A percentile compares a stretch with the other conserved stretches of the same genome.
These are phyloP conservation scores for Rhizomys pruinosus DNA, from an alignment of 2,113 vertebrate genomes.

Conservation along the genomic window DNA sequence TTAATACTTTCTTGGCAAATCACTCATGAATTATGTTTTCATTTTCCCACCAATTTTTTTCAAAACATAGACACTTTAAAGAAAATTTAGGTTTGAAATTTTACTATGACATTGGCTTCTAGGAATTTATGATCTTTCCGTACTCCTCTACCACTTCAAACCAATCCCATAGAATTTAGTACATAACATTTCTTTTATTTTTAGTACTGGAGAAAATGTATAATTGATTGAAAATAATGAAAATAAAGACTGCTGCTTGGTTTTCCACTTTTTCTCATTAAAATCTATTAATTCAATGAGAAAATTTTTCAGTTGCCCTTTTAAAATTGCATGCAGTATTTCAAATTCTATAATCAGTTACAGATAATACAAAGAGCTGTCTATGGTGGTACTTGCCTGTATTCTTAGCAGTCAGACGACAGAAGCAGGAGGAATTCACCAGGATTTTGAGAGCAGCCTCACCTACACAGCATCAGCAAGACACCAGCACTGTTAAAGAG, in stretches of 20 bases:
- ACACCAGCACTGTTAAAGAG: background rate
- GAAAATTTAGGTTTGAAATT: constrained; percentile 54
- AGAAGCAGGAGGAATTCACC: background rate
- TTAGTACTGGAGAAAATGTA: background rate
- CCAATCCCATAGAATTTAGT: background rate
- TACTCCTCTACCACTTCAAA: background rate
- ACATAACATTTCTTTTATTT: background rate
- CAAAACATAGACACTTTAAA: constrained; percentile 53
- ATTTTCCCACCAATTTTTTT: constrained; percentile 9
- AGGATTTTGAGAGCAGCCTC: background rate
- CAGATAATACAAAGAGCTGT: background rate
- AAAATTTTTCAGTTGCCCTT: background rate
- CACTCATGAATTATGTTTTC: constrained; percentile 69
- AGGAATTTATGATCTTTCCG: background rate
- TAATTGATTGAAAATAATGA: background rate
- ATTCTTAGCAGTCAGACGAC: background rate
- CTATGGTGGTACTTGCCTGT: background rate
- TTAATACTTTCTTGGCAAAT: constrained; percentile 55
- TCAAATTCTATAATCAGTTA: background rate
- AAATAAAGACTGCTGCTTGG: background rate
- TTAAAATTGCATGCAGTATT: background rate
- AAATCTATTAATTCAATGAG: background rate
- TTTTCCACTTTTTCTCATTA: background rate
- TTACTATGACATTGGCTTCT: background rate
- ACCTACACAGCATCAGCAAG: background rate